Conservation (phyloP, 2,888 invertebrate genomes). For the Cenopis cana region DNA sequence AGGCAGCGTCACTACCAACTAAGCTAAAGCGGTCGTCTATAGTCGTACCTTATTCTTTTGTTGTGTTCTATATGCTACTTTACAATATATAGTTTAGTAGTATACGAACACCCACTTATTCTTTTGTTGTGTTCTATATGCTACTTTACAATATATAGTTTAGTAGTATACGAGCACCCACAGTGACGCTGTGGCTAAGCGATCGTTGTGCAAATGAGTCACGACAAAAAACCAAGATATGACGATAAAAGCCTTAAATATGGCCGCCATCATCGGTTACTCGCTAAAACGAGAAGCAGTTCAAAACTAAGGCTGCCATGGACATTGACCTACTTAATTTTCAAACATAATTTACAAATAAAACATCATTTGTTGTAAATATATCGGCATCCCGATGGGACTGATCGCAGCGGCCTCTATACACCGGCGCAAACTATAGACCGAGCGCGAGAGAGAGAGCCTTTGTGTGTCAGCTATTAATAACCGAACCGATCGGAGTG, state of each 20-base stretch:
- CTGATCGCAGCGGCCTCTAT: constrained; percentile 47
- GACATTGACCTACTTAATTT: constrained; percentile 50
- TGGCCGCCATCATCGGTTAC: constrained; percentile 27
- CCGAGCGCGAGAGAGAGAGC: constrained; percentile 56
- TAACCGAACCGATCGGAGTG: constrained; percentile 75
- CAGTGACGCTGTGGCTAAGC: constrained; percentile 57
- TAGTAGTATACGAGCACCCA: constrained; percentile 35
- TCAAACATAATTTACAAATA: constrained; percentile 54
- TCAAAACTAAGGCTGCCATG: constrained; percentile 43
- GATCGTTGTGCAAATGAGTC: constrained; percentile 59
- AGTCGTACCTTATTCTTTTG: no score
- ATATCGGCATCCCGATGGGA: constrained; percentile 44
- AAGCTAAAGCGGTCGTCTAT: no score
- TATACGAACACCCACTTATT: no score
- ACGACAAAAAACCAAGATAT: constrained; percentile 53
- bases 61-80: no score
- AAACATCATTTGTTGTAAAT: constrained; percentile 27
- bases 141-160: constrained; percentile 19
- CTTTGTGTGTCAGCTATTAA: constrained; percentile 75
- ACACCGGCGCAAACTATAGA: constrained; percentile 16
- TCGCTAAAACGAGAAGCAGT: constrained; percentile 43
- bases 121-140: neutral
- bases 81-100: no score
- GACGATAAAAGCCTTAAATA: constrained; percentile 52
- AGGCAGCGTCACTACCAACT: no score